Evolutionary conservation across 53 echinoderm and acorn worm genomes (phyloP).

Genomic region (Henricia sp.): DNA sequence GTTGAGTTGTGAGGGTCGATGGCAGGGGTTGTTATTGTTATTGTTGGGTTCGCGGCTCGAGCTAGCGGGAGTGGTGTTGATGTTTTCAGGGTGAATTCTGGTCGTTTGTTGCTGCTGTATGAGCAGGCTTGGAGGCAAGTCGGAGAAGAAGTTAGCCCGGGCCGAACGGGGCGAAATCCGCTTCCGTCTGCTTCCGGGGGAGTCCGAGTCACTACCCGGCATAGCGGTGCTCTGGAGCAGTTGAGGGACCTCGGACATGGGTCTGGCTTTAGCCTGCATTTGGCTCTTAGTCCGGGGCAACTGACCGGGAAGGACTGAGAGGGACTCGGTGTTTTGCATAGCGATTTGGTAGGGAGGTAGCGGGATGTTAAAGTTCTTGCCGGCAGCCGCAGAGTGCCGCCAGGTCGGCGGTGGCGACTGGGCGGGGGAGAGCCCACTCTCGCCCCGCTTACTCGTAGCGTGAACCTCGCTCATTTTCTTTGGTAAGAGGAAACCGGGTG

Average conservation of each 20-base stretch:
- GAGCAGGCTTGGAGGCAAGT: conserved; percentile 41
- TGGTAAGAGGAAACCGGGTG: conserved; percentile 86
- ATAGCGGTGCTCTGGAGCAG: background rate
- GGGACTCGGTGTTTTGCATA: conserved; percentile 65
- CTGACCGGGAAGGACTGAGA: conserved; percentile 85
- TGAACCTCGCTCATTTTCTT: conserved; percentile 77
- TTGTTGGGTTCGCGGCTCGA: conserved; percentile 45
- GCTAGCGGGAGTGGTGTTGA: background rate
- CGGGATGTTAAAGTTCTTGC: conserved; percentile 79
- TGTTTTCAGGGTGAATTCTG: conserved; percentile 22
- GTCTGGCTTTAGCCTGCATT: conserved; percentile 66
- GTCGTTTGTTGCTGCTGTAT: conserved; percentile 33
- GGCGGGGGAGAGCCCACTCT: conserved; percentile 32
- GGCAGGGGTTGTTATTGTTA: conserved; percentile 42
- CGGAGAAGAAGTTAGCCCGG: conserved; percentile 77
- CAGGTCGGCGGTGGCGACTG: conserved; percentile 57
- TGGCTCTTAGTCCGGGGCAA: conserved; percentile 89
- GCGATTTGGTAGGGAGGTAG: conserved; percentile 76
- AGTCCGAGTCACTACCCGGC: conserved; percentile 13
- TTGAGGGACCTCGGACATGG: conserved; percentile 31
- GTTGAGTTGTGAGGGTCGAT: conserved; percentile 12
- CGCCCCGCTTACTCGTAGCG: conserved; percentile 59
- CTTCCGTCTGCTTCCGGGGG: conserved; percentile 49
- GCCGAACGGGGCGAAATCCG: conserved; percentile 77
- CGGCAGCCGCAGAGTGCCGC: conserved; percentile 47